These are phyloP conservation scores for Eumeta japonica DNA, from an alignment of 1,140 invertebrate species.

Conservation along the genomic window DNA sequence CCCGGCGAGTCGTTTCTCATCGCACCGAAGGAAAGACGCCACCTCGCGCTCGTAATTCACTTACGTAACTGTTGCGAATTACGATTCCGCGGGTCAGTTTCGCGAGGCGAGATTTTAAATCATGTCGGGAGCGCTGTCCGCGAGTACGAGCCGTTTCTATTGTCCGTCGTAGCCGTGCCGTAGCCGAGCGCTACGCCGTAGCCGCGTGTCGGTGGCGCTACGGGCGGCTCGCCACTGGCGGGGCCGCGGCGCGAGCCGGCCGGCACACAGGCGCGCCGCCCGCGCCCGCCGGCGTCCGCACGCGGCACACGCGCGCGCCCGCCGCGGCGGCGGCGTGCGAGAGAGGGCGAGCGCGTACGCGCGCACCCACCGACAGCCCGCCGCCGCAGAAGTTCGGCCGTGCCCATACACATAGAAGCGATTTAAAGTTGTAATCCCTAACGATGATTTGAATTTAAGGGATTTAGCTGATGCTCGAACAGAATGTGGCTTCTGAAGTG, in stretches of 20 bases:
- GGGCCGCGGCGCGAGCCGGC: constrained; percentile 40
- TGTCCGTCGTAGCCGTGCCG: constrained; percentile 29
- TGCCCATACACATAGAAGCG: constrained; percentile 37
- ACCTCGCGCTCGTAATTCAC: too few relatives aligned
- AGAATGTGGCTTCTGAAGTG: constrained; percentile 2
- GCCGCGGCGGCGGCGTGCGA: constrained; percentile 28
- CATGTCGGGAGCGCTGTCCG: too few relatives aligned
- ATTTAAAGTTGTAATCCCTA: constrained; percentile 56
- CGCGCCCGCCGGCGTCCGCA: constrained; percentile 15
- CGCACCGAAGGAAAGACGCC: too few relatives aligned
- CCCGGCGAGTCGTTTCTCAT: too few relatives aligned
- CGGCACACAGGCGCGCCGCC: constrained; percentile 24
- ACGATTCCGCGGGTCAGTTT: too few relatives aligned
- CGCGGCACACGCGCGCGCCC: constrained; percentile 23
- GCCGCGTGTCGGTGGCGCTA: constrained; percentile 37
- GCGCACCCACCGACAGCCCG: constrained; percentile 22
- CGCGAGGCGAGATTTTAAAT: too few relatives aligned
- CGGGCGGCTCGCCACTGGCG: constrained; percentile 43
- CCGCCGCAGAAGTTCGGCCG: constrained; percentile 26
- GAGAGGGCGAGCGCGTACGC: constrained; percentile 45
- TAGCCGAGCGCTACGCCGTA: constrained; percentile 29
- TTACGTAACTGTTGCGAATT: too few relatives aligned
- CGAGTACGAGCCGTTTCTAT: constrained; percentile 36
- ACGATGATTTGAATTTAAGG: constrained; percentile 54
- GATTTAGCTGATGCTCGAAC: constrained; percentile 32